These are phyloP conservation scores for Drosophila parthenogenetica DNA, from an alignment of 2,888 invertebrate genomes.

Conservation along the genomic window DNA sequence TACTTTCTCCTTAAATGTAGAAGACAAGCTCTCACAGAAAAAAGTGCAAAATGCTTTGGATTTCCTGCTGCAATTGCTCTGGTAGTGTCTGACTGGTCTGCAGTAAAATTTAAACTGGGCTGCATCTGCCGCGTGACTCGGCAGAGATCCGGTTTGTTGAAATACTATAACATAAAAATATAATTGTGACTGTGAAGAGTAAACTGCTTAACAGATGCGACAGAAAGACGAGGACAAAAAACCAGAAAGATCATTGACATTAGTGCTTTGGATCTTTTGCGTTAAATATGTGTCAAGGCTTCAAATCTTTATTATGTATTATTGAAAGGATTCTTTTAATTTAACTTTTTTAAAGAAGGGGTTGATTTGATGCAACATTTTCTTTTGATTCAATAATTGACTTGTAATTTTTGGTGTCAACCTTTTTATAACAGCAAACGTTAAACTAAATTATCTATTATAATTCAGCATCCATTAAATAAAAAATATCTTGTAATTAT, in stretches of 20 bases:
- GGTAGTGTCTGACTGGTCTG: conserved; percentile 15
- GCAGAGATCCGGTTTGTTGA: conserved; percentile 61
- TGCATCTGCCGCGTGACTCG: conserved; percentile 75
- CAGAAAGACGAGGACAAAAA: conserved; percentile 18
- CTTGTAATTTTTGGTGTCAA: too few relatives aligned
- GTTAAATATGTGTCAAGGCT: conserved; percentile 74
- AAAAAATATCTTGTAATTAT: too few relatives aligned
- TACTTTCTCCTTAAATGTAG: conserved; percentile 79
- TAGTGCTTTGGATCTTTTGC: conserved; percentile 1
- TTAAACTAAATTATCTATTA: too few relatives aligned
- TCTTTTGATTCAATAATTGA: too few relatives aligned
- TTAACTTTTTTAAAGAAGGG: too few relatives aligned
- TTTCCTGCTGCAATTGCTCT: conserved; percentile 67
- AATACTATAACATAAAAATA: conserved; percentile 68
- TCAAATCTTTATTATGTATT: conserved; percentile 16
- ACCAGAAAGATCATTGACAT: conserved; percentile 17
- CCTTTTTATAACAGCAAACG: too few relatives aligned
- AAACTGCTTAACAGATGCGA: conserved; percentile 22
- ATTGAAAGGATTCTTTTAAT: too few relatives aligned
- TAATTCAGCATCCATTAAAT: too few relatives aligned
- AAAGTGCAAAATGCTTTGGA: conserved; percentile 61
- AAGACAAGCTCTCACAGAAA: conserved; percentile 59
- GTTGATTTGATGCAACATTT: too few relatives aligned
- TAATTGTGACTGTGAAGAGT: conserved; percentile 46
- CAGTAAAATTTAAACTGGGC: conserved; percentile 37